phyloP scores from a whole-genome alignment of 2,113 vertebrate species.

The Suncus etruscus region DNA sequence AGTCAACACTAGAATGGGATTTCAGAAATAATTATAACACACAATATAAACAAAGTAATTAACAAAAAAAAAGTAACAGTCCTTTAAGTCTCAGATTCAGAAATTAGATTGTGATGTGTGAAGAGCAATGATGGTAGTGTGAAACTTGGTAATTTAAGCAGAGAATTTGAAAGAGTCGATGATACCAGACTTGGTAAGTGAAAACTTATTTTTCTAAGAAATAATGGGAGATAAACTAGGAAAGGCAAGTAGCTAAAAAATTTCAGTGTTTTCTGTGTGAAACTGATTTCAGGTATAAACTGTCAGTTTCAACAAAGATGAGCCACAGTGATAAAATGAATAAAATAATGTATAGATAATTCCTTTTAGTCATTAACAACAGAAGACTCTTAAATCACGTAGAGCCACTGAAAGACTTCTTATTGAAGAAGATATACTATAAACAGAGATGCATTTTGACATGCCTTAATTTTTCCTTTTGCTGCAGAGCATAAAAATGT shows the following conservation, averaged over 20 bases:
- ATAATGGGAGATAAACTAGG: neutral
- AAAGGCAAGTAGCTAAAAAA: neutral
- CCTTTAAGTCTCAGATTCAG: neutral
- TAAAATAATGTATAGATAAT: neutral
- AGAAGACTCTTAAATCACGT: neutral
- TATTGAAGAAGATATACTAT: neutral
- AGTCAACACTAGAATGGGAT: neutral
- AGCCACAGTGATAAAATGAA: neutral
- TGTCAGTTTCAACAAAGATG: neutral
- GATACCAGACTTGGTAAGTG: conserved; percentile 16
- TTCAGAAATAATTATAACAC: neutral
- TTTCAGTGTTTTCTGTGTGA: neutral
- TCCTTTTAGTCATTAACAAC: neutral
- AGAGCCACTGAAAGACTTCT: neutral
- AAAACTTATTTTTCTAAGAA: neutral
- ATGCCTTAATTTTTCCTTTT: neutral
- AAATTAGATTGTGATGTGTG: neutral
- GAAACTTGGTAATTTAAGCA: neutral
- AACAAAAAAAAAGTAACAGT: neutral
- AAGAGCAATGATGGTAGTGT: neutral
- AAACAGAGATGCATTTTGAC: neutral
- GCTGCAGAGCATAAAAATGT: conserved; percentile 19
- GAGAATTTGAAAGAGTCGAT: neutral
- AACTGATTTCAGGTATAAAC: neutral
- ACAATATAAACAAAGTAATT: neutral